Evolutionary conservation across 2,888 invertebrate genomes (phyloP), one percentile per base, ranked within the genome.

Genomic region (Sthenelais limicola): DNA sequence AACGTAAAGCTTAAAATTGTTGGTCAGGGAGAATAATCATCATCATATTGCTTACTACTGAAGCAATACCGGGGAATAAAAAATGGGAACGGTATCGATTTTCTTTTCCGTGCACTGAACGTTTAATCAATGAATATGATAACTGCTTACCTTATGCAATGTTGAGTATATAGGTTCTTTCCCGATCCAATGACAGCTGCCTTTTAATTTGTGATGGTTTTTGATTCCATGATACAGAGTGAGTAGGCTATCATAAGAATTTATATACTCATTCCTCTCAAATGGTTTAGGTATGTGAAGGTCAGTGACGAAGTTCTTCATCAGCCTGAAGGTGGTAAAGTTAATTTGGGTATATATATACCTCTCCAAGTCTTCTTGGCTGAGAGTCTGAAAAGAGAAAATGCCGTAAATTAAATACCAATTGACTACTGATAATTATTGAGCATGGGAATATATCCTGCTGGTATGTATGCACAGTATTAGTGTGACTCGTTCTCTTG

Each of bases 241-340:
- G n/a, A 77, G 73, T 38, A 77, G 68, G 26, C 38, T 67, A 68
- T 77, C 77, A 30, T 69, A 71, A 1, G 74, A 67, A 7, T 71
- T 69, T 24, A 72, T 76, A 43, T 71, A 72, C 51, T 77, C 77
- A 24, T 38, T 35, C 28, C 54, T n/a, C 26, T 51, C 51, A 54
- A 52, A 70, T 3, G 52, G 70, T n/a, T 70, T 43, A 35, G 70
- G 70, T 28, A 70, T 70, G 54, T 51, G 70, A 4, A 70, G 70
- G 56, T 70, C 70, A 33, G 51, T 33, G 54, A 70, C 47, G 30
- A 70, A 70, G 54, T 70, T 70, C 54, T 56, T 70, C 54, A 70
- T 51, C 4, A 70, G 43, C 26, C 54, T 18, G 43, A 70, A 70
- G 5, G 70, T 70, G 28, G 70, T 70, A 30, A 70, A 70, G 54